phyloP scores from a whole-genome alignment of 1,140 invertebrate species.

The honey bee (Apis mellifera) region Amel_HAv3.1 CM009935.2:13863501-13864000 shows the following conservation, averaged over 20 bases:
- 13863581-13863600: constrained; percentile 87
- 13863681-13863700: constrained; percentile 86
- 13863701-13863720: constrained; percentile 84
- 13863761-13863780: constrained; percentile 82
- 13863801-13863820: constrained; percentile 85
- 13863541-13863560: constrained; percentile 85
- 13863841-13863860: constrained; percentile 82
- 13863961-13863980: background rate
- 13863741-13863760: constrained; percentile 79
- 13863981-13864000: background rate
- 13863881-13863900: constrained; percentile 89
- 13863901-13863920: constrained; percentile 85
- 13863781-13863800: constrained; percentile 83
- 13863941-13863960: constrained; percentile 16
- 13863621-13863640: constrained; percentile 83
- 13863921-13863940: constrained; percentile 84
- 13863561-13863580: constrained; percentile 89
- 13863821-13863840: constrained; percentile 85
- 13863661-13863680: constrained; percentile 83
- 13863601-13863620: constrained; percentile 84
- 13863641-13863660: constrained; percentile 83
- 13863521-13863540: constrained; percentile 89
- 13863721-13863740: constrained; percentile 83
- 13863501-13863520: constrained; percentile 89
- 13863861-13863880: constrained; percentile 85